Evolutionary conservation across 2,888 invertebrate genomes (phyloP), one percentile per base, ranked within the genome.

Genomic region (Zaprionus bogoriensis): DNA sequence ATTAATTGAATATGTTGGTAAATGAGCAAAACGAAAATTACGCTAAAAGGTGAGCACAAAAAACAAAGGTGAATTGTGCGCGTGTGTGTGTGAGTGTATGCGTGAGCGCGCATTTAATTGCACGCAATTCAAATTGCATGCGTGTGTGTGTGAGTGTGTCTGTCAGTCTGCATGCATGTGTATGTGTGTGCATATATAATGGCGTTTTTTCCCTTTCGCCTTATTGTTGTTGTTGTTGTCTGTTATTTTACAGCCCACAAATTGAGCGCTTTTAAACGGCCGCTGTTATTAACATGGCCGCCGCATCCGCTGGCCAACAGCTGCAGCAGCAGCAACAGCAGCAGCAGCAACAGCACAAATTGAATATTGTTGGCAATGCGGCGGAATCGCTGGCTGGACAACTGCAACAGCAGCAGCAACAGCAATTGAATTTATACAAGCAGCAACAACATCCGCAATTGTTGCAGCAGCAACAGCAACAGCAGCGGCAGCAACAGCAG

Each of bases 231-330:
- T 41, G 23, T 5, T 39, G 47, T 39, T 20, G 23, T 12, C 42
- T 36, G 14, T 44, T 53, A 53, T 27, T n/a, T 45, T 19, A 9
- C 51, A 58, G 57, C 23, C 66, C 71, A 67, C 67, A 74, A 83
- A 59, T 66, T 46, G 48, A 68, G 59, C 52, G 52, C 61, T 71
- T 48, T 25, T 84, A 68, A 64, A 74, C 53, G 74, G 74, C 74
- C 58, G 74, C 73, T 82, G 65, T 73, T 67, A 75, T 63, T 75
- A 80, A 78, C 87, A 91, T 91, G 91, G 91, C 91, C 71, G 91
- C 91, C 81, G 88, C 91, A 79, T 91, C 91, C 83, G 91, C 91
- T 78, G 91, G 91, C 67, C 88, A 90, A 70, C 89, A 88, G 67
- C 78, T 81, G 67, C 85, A 83, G 28, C 82, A 81, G 52, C 82